Evolutionary conservation across 2,888 invertebrate genomes (phyloP).

Genomic region (Busseola fusca): DNA sequence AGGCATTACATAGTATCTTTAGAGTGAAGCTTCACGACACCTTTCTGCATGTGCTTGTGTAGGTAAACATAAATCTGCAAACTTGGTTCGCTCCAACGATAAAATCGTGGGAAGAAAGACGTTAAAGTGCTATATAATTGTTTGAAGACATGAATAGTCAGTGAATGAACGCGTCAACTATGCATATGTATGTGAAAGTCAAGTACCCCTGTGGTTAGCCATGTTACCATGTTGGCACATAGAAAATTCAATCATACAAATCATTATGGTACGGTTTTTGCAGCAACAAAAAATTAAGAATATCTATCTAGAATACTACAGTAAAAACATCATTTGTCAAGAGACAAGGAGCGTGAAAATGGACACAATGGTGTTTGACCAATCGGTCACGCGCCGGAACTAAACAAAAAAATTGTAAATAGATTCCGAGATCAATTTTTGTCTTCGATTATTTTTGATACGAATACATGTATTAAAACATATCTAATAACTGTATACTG

Average conservation of each 20-base stretch:
- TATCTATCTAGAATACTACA: slow-evolving; percentile 58
- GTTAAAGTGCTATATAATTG: slow-evolving; percentile 81
- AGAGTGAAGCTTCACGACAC: slow-evolving; percentile 47
- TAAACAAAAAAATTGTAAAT: slow-evolving; percentile 68
- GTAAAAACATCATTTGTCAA: slow-evolving; percentile 76
- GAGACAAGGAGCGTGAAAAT: slow-evolving; percentile 76
- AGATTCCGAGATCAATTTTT: slow-evolving; percentile 62
- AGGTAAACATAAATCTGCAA: slow-evolving; percentile 80
- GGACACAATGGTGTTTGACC: slow-evolving; percentile 73
- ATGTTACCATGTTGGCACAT: slow-evolving; percentile 34
- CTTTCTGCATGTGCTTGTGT: slow-evolving; percentile 55
- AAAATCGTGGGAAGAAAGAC: slow-evolving; percentile 84
- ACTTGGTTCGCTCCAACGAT: slow-evolving; percentile 74
- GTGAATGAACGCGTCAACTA: slow-evolving; percentile 76
- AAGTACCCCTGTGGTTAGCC: slow-evolving; percentile 55
- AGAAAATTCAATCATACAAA: slow-evolving; percentile 53
- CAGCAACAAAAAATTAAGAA: slow-evolving; percentile 52
- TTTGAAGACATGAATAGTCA: slow-evolving; percentile 79
- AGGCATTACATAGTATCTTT: not conserved
- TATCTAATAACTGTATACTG: slow-evolving; percentile 51
- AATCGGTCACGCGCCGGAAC: slow-evolving; percentile 71
- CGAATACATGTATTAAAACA: slow-evolving; percentile 54
- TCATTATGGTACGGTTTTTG: slow-evolving; percentile 46
- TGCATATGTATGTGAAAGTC: slow-evolving; percentile 70
- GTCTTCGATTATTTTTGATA: slow-evolving; percentile 58